Conservation (phyloP, 1,140 invertebrate species). For the Drosophila navojoa region DNA sequence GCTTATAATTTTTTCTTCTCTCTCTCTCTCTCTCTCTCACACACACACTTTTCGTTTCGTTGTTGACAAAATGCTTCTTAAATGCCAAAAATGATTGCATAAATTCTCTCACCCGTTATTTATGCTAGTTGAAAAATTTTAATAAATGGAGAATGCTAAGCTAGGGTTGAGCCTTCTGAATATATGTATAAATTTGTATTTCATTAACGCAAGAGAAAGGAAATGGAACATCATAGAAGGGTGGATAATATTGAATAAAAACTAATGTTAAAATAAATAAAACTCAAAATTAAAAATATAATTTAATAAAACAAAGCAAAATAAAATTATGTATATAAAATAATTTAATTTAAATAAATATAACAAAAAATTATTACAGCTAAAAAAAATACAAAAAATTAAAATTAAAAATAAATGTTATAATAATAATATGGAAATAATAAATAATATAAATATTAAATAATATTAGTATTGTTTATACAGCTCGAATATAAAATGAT, state of each 20-base stretch:
- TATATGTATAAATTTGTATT: background rate
- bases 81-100: conserved; percentile 16
- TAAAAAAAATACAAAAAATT: too few species aligned
- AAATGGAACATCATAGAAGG: too few species aligned
- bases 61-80: conserved; percentile 16
- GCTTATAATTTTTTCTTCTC: conserved; percentile 28
- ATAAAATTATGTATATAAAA: too few species aligned
- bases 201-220: background rate
- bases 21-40: background rate
- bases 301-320: too few species aligned
- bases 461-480: too few species aligned
- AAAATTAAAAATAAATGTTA: too few species aligned
- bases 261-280: background rate
- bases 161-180: background rate
- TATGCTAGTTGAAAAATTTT: conserved; percentile 22
- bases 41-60: conserved; percentile 9
- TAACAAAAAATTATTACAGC: too few species aligned
- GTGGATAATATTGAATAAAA: too few species aligned
- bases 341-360: too few species aligned
- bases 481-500: too few species aligned
- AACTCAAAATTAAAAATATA: background rate
- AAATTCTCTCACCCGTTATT: conserved; percentile 3
- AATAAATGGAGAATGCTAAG: conserved; percentile 5
- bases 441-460: background rate
- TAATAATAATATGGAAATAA: too few species aligned